Base-by-base conservation (phyloP, 2,797 vertebrate genomes). In the Fratercula arctica region DNA sequence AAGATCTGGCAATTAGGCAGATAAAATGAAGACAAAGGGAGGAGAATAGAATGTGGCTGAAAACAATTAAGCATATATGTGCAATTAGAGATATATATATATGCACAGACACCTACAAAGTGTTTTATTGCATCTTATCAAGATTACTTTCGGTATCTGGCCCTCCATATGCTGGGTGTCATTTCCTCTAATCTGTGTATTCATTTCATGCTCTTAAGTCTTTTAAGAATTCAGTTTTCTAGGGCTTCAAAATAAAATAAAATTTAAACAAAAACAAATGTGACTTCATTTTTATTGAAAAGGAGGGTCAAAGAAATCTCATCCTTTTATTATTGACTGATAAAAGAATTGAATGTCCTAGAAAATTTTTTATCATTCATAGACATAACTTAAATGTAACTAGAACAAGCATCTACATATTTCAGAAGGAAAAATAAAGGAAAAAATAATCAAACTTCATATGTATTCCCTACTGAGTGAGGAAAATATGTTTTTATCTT, bases 111-210 rank as follows among this genome's bases (percentile, higher is more conserved):
- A 87, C 1, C 2, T 66, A 29, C 17, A 41, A 53, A 75, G 18
- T n/a, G 26, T 10, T 89, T 63, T 70, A 46, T 20, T 60, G 18
- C 14, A 54, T 74, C 4, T 13, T 60, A 56, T 29, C 21, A 82
- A 82, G 26, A 59, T 53, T 90, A 21, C 3, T 93, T 84, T 39
- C n/a, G 37, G 9, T 48, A 53, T 63, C 24, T 63, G 4, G 6
- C 8, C 6, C 4, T 73, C 17, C 3, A 3, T 64, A 24, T 50
- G 1, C 4, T 28, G 3, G 3, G 3, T 53, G 1, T 31, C 1
- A 16, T 72, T 96, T 85, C 29, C 33, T 66, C 23, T 57, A 31
- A 60, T n/a, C 19, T n/a, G 1, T 51, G 23, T 90, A 19, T 73
- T 84, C 2, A 20, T 85, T 80, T 68, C 11, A 70, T 31, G 12